A percentile compares a stretch with the other conserved stretches of the same genome.
Conservation (phyloP, 2,113 vertebrate species). For the Crotophaga sulcirostris region DNA sequence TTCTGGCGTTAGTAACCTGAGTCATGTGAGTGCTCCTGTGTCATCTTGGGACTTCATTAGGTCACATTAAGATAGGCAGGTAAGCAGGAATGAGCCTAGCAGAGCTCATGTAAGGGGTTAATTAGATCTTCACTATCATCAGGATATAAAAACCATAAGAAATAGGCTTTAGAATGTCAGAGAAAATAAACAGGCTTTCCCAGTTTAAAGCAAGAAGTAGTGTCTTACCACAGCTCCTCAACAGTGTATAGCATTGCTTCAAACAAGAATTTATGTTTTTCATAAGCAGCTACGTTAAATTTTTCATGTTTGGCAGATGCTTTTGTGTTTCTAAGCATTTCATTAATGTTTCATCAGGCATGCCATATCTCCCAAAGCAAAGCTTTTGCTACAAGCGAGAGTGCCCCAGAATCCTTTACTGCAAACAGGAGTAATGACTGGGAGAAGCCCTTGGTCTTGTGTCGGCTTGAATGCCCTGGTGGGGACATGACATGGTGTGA, state of each 20-base stretch:
- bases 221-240: neutral
- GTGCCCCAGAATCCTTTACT: neutral
- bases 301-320: conserved; percentile 13
- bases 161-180: neutral
- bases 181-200: neutral
- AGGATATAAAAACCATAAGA: neutral
- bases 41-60: neutral
- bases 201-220: neutral
- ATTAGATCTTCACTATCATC: neutral
- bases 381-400: neutral
- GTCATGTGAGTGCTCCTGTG: neutral
- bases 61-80: neutral
- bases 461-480: neutral
- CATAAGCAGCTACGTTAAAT: neutral
- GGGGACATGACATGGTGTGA: neutral
- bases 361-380: neutral
- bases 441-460: neutral
- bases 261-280: neutral
- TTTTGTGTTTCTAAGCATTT: neutral
- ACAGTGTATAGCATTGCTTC: neutral
- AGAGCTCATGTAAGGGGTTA: neutral
- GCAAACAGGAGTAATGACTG: no score
- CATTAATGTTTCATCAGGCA: neutral
- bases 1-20: neutral
- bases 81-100: neutral